A percentile compares a stretch with the other conserved stretches of the same genome.
phyloP scores from a whole-genome alignment of 2,797 vertebrate genomes.

The Dicrostonyx torquatus region DNA sequence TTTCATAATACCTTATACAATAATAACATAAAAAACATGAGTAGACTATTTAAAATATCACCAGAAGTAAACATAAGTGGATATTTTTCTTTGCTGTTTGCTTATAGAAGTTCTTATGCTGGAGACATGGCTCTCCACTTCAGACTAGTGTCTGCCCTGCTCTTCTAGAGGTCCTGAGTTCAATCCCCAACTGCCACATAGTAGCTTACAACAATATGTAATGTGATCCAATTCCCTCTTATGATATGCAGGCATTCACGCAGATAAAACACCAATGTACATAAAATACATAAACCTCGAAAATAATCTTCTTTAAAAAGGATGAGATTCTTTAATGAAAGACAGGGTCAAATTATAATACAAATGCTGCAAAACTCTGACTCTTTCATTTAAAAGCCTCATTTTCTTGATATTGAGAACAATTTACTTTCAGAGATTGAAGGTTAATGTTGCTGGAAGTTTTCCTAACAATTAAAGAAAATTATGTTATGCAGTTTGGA shows the following conservation, averaged over 20 bases:
- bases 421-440: background rate
- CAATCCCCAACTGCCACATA: too few relatives aligned
- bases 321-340: background rate
- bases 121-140: background rate
- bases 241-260: too few relatives aligned
- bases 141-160: background rate
- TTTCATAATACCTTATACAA: background rate
- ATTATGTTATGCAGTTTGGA: background rate
- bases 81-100: background rate
- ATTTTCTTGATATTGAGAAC: slow-evolving; percentile 24
- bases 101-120: background rate
- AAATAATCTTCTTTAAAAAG: background rate
- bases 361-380: background rate
- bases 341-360: background rate
- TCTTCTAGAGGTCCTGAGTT: background rate
- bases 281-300: background rate
- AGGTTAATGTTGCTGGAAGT: background rate
- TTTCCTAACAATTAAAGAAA: background rate
- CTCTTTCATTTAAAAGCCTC: background rate
- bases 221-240: too few relatives aligned
- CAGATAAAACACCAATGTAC: background rate
- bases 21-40: background rate
- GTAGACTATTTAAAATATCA: background rate
- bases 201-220: background rate
- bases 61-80: background rate